A percentile compares a stretch with the other conserved stretches of the same genome.
Evolutionary conservation across 1,140 invertebrate genomes (phyloP).

Genomic region (Bactericera cockerelli): DNA sequence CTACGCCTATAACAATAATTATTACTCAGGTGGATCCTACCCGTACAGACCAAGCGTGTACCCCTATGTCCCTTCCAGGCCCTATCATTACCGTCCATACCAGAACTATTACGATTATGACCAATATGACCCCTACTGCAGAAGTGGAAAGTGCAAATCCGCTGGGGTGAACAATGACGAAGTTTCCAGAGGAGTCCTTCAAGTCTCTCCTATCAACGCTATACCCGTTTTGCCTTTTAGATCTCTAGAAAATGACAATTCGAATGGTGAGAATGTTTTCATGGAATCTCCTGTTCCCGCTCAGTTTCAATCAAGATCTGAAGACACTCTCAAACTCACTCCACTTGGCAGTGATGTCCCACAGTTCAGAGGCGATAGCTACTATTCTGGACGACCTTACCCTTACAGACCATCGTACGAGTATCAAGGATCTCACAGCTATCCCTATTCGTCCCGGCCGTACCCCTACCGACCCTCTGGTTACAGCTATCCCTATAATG

Average conservation of each 20-base stretch:
- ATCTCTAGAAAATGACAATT: too few species aligned
- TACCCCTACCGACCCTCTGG: neutral
- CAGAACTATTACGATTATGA: neutral
- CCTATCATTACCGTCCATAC: neutral
- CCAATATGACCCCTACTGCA: neutral
- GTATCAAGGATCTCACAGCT: neutral
- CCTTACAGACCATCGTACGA: conserved; percentile 1
- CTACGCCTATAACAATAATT: neutral
- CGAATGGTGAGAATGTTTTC: too few species aligned
- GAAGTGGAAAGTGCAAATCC: neutral
- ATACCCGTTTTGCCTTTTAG: too few species aligned
- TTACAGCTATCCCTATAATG: neutral
- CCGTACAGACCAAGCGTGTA: neutral
- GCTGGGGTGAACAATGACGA: neutral
- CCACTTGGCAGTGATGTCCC: too few species aligned
- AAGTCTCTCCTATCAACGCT: too few species aligned
- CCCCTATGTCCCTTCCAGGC: neutral
- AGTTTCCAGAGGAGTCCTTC: neutral
- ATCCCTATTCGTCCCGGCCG: neutral
- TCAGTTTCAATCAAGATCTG: too few species aligned
- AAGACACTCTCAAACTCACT: too few species aligned
- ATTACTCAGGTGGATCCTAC: neutral
- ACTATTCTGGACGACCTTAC: neutral
- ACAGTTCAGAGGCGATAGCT: neutral
- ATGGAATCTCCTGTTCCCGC: too few species aligned